phyloP scores from a whole-genome alignment of 2,888 invertebrate species.

The Napeogenes sylphis region DNA sequence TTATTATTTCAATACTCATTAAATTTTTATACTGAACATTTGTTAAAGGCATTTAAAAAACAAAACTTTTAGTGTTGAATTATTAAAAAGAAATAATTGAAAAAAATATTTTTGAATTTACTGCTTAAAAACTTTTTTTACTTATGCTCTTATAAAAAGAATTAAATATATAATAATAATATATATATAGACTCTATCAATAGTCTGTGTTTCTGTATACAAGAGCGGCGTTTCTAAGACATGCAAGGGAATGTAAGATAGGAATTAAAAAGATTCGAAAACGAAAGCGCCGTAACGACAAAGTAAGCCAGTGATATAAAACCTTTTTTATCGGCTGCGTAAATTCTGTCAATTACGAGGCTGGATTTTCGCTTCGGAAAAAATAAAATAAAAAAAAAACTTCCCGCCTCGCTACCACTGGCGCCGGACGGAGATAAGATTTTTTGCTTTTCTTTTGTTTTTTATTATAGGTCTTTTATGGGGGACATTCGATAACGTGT shows the following conservation, averaged over 20 bases:
- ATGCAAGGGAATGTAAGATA: constrained; percentile 20
- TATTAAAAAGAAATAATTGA: no score
- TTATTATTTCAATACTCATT: neutral
- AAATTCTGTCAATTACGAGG: constrained; percentile 65
- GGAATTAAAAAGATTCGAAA: constrained; percentile 24
- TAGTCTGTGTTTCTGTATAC: neutral
- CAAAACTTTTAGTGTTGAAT: no score
- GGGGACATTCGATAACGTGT: constrained; percentile 44
- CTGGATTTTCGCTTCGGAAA: constrained; percentile 40
- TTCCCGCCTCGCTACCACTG: constrained; percentile 51
- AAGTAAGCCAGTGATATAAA: constrained; percentile 41
- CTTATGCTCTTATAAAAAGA: no score
- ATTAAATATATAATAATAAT: neutral
- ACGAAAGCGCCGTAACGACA: constrained; percentile 22
- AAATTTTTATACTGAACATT: no score
- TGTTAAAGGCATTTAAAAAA: no score
- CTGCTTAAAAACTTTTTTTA: no score
- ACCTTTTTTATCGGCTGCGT: constrained; percentile 57
- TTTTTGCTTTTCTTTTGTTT: constrained; percentile 50
- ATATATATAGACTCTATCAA: neutral
- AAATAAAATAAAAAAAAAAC: constrained; percentile 37
- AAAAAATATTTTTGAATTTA: no score
- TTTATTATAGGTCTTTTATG: constrained; percentile 57
- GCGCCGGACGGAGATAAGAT: constrained; percentile 59
- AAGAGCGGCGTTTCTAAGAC: constrained; percentile 20